phyloP scores from a whole-genome alignment of 2,888 invertebrate species.

The Volucella inanis region DNA sequence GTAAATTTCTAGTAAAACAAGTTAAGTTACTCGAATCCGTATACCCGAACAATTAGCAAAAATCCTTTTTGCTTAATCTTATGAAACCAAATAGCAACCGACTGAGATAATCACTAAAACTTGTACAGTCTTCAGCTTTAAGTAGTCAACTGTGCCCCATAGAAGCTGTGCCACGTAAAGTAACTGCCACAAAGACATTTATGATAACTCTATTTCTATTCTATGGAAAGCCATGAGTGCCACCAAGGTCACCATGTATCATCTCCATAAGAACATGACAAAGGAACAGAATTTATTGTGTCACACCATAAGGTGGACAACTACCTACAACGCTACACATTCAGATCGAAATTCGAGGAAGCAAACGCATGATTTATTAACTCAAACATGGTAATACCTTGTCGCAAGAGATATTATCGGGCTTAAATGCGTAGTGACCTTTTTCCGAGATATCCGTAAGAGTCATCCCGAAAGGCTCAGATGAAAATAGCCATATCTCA shows the following conservation, averaged over 20 bases:
- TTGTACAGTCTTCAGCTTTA: constrained; percentile 55
- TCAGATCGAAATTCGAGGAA: constrained; percentile 58
- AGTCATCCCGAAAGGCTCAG: constrained; percentile 9
- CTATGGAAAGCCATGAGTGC: constrained; percentile 44
- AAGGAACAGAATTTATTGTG: constrained; percentile 20
- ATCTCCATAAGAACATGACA: constrained; percentile 35
- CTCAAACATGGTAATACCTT: constrained; percentile 24
- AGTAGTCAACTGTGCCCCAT: constrained; percentile 51
- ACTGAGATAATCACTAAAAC: constrained; percentile 44
- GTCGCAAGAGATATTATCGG: constrained; percentile 42
- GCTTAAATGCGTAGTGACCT: constrained; percentile 14
- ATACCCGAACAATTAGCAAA: constrained; percentile 18
- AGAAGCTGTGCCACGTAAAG: constrained; percentile 58
- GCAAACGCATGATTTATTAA: constrained; percentile 57
- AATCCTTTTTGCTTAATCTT: constrained; percentile 13
- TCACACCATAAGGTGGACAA: constrained; percentile 42
- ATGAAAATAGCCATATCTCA: constrained; percentile 1
- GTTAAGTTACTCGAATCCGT: neutral
- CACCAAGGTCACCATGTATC: constrained; percentile 56
- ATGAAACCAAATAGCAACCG: constrained; percentile 6
- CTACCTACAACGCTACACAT: constrained; percentile 19
- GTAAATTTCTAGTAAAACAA: too few species aligned
- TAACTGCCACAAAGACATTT: constrained; percentile 13
- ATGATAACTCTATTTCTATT: constrained; percentile 21
- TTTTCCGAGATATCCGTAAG: constrained; percentile 25